Percentiles rank a stretch among this genome's conserved stretches.
Conservation (phyloP, 1,140 invertebrate genomes). For the Goniozus legneri region DNA sequence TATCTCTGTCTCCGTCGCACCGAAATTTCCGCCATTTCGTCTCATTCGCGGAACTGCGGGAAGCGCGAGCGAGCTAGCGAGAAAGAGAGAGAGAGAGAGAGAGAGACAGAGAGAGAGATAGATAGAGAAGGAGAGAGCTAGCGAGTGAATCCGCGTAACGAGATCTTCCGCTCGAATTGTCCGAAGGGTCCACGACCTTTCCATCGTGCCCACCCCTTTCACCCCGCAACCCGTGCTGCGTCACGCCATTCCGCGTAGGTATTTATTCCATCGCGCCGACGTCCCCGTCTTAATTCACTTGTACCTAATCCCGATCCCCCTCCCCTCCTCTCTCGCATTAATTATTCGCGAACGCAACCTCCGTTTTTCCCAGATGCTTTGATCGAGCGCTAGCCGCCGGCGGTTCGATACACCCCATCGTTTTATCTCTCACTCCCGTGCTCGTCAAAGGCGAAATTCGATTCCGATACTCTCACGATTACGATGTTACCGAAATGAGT, state of each 20-base stretch:
- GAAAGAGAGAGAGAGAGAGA: no score
- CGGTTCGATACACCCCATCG: no score
- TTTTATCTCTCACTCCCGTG: no score
- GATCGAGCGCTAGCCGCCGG: no score
- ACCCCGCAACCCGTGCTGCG: no score
- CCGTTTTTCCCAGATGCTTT: background rate
- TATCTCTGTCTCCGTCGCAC: background rate
- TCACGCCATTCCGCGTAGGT: no score
- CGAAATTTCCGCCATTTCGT: constrained; percentile 31
- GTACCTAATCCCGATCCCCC: background rate
- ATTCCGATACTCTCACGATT: no score
- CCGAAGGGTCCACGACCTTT: constrained; percentile 6
- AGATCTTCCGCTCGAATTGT: constrained; percentile 26
- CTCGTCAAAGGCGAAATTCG: no score
- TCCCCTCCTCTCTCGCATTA: background rate
- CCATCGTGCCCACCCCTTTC: background rate
- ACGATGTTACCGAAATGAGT: no score
- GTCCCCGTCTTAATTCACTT: constrained; percentile 1
- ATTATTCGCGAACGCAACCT: background rate
- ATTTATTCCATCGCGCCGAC: background rate
- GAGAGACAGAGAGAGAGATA: no score
- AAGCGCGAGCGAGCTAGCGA: no score
- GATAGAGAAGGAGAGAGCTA: no score
- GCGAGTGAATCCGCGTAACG: constrained; percentile 18
- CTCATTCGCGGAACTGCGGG: background rate